Percentiles rank a stretch among this genome's conserved stretches.
phyloP scores from a whole-genome alignment of 2,888 invertebrate genomes.

The Lithophane semibrunnea region DNA sequence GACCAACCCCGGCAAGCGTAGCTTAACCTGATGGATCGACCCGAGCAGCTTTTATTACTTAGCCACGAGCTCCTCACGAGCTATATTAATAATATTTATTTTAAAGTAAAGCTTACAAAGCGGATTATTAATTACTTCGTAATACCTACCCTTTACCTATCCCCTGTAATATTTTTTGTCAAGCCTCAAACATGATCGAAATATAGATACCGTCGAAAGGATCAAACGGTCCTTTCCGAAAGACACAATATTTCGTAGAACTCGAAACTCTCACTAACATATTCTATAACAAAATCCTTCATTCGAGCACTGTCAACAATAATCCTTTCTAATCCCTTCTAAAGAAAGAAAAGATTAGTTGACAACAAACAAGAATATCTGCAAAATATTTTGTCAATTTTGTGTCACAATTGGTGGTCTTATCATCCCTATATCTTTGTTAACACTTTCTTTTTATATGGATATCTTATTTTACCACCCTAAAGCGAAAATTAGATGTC shows the following conservation, averaged over 20 bases:
- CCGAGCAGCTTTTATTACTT: no score
- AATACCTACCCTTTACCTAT: not conserved
- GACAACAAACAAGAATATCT: slow-evolving; percentile 77
- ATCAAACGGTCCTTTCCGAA: slow-evolving; percentile 47
- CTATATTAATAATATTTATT: not conserved
- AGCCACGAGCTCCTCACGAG: not conserved
- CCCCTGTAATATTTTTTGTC: slow-evolving; percentile 3
- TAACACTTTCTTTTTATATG: slow-evolving; percentile 80
- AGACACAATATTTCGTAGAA: slow-evolving; percentile 45
- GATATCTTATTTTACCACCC: slow-evolving; percentile 61
- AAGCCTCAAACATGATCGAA: slow-evolving; percentile 11
- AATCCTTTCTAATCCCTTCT: slow-evolving; percentile 74
- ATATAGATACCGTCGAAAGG: slow-evolving; percentile 15
- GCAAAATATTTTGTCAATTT: slow-evolving; percentile 89
- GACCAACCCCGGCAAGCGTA: no score
- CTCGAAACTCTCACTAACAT: slow-evolving; percentile 68
- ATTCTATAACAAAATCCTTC: slow-evolving; percentile 62
- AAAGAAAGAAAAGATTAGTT: slow-evolving; percentile 74
- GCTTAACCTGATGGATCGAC: no score
- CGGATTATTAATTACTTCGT: not conserved
- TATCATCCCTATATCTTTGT: slow-evolving; percentile 73
- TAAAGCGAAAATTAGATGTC: slow-evolving; percentile 81
- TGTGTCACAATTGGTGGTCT: slow-evolving; percentile 87
- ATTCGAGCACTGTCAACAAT: slow-evolving; percentile 62
- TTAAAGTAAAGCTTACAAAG: not conserved